Conservation (phyloP, 2,797 vertebrate species). For the Allobates femoralis region DNA sequence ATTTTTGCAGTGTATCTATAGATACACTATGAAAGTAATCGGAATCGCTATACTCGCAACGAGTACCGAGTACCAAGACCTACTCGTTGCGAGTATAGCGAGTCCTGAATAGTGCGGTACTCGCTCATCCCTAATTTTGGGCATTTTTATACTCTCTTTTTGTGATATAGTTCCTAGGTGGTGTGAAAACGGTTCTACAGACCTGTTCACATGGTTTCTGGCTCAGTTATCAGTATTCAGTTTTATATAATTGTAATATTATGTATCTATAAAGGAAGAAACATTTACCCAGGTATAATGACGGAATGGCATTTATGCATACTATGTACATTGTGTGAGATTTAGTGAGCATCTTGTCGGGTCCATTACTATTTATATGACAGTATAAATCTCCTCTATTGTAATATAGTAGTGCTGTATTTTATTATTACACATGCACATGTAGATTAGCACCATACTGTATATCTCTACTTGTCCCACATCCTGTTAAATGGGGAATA, state of each 20-base stretch:
- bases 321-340: neutral
- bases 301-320: neutral
- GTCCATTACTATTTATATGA: neutral
- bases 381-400: neutral
- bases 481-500: neutral
- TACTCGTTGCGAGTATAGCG: too few relatives aligned
- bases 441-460: neutral
- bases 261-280: neutral
- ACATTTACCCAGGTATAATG: neutral
- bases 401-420: neutral
- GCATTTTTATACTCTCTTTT: too few relatives aligned
- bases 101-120: too few relatives aligned
- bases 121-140: too few relatives aligned
- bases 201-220: too few relatives aligned
- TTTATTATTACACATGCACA: neutral
- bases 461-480: neutral
- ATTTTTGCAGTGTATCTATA: too few relatives aligned
- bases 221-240: neutral
- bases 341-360: neutral
- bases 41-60: too few relatives aligned
- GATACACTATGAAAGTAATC: too few relatives aligned
- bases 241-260: neutral
- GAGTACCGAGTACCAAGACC: too few relatives aligned
- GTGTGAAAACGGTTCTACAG: too few relatives aligned
- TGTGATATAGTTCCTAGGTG: too few relatives aligned